phyloP scores from a whole-genome alignment of 2,113 vertebrate genomes.

The Cavia aperea region DNA sequence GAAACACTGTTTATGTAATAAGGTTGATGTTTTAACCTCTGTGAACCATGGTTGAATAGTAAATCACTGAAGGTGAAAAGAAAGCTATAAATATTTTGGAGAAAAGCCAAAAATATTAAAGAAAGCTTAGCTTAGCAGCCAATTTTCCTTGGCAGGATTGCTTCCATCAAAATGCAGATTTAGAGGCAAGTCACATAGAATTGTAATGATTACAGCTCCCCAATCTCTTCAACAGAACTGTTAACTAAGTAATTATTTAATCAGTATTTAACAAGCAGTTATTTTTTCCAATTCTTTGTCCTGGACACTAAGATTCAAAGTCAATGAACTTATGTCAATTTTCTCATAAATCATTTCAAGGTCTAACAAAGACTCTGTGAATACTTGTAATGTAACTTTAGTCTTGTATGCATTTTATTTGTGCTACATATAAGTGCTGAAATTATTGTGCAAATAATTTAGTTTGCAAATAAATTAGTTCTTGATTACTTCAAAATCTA shows the following conservation, averaged over 20 bases:
- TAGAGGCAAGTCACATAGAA: slow-evolving; percentile 34
- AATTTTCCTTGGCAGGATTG: slow-evolving; percentile 45
- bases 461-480: neutral
- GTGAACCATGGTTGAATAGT: slow-evolving; percentile 22
- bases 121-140: slow-evolving; percentile 42
- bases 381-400: neutral
- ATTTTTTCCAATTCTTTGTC: neutral
- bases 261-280: neutral
- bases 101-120: slow-evolving; percentile 58
- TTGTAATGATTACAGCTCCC: neutral
- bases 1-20: neutral
- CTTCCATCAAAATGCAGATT: slow-evolving; percentile 40
- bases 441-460: neutral
- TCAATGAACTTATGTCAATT: slow-evolving; percentile 4
- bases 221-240: neutral
- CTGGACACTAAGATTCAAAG: neutral
- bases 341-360: neutral
- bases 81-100: slow-evolving; percentile 54
- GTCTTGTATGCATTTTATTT: neutral
- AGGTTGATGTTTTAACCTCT: slow-evolving; percentile 42
- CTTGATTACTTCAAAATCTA: neutral
- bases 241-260: slow-evolving; percentile 46
- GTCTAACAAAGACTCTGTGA: slow-evolving; percentile 2
- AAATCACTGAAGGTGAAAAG: slow-evolving; percentile 51
- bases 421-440: neutral